A percentile compares a stretch with the other conserved stretches of the same genome.
Conservation (phyloP, 2,797 vertebrate species). For the Cercopithecus petaurista region DNA sequence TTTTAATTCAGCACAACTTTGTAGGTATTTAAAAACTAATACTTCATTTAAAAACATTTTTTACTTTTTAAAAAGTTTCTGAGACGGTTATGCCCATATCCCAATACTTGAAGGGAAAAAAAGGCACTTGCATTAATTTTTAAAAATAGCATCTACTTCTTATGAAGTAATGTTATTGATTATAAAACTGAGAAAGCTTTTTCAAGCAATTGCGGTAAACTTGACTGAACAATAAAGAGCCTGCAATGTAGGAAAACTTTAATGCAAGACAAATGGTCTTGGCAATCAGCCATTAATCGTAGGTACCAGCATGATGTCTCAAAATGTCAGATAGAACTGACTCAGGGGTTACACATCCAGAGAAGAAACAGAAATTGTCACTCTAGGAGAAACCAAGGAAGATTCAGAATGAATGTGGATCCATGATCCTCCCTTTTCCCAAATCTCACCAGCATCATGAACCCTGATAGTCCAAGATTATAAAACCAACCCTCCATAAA, state of each 20-base stretch:
- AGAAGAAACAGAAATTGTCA: neutral
- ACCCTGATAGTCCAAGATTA: neutral
- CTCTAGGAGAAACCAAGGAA: neutral
- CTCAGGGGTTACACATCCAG: neutral
- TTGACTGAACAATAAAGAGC: neutral
- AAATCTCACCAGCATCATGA: neutral
- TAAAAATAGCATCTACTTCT: neutral
- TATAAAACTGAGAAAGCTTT: neutral
- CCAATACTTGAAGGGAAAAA: neutral
- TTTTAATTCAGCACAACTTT: neutral
- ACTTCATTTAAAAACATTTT: neutral
- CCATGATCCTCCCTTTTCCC: neutral
- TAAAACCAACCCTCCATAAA: neutral
- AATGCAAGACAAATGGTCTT: neutral
- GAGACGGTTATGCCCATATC: neutral
- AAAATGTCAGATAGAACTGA: neutral
- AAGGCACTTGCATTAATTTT: neutral
- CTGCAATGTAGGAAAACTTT: neutral
- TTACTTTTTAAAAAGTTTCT: neutral
- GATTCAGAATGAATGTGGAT: neutral
- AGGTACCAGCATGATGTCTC: neutral
- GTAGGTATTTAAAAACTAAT: neutral
- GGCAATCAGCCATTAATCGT: neutral
- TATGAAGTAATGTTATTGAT: neutral
- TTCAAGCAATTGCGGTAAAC: constrained; percentile 23